Evolutionary conservation across 2,888 invertebrate genomes (phyloP).

Genomic region (Spialia ferax): DNA sequence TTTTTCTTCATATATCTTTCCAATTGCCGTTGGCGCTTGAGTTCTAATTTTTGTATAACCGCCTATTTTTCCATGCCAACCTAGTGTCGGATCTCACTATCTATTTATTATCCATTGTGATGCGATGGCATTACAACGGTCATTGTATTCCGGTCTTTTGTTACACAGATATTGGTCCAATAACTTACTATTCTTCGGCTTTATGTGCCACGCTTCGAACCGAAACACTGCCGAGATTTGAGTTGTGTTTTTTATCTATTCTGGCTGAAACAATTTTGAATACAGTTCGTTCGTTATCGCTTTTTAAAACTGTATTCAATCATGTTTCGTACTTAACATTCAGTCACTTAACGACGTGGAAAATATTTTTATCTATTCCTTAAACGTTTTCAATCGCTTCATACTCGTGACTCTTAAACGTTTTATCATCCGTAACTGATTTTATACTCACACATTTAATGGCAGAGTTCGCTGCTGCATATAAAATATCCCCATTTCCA

Average conservation of each 20-base stretch:
- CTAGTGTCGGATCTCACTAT: constrained; percentile 28
- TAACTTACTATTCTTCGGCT: constrained; percentile 59
- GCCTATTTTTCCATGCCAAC: constrained; percentile 13
- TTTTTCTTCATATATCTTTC: constrained; percentile 9
- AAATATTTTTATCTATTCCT: background rate
- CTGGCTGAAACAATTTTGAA: constrained; percentile 1
- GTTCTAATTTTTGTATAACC: constrained; percentile 10
- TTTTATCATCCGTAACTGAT: background rate
- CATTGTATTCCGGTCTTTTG: constrained; percentile 64
- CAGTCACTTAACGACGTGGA: background rate
- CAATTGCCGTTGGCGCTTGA: background rate
- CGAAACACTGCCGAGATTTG: constrained; percentile 3
- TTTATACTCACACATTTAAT: background rate
- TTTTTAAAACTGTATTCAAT: background rate
- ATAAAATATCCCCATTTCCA: background rate
- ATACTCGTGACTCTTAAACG: background rate
- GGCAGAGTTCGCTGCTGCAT: background rate
- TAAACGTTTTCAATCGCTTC: background rate
- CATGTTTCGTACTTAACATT: background rate
- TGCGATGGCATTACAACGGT: constrained; percentile 52
- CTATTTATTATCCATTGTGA: constrained; percentile 61
- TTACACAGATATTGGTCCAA: constrained; percentile 72
- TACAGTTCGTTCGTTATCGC: constrained; percentile 2
- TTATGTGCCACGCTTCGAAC: constrained; percentile 22
- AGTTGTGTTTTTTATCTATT: constrained; percentile 2